phyloP scores from a whole-genome alignment of 2,797 vertebrate genomes.

The Helicolenus hilgendorfi region DNA sequence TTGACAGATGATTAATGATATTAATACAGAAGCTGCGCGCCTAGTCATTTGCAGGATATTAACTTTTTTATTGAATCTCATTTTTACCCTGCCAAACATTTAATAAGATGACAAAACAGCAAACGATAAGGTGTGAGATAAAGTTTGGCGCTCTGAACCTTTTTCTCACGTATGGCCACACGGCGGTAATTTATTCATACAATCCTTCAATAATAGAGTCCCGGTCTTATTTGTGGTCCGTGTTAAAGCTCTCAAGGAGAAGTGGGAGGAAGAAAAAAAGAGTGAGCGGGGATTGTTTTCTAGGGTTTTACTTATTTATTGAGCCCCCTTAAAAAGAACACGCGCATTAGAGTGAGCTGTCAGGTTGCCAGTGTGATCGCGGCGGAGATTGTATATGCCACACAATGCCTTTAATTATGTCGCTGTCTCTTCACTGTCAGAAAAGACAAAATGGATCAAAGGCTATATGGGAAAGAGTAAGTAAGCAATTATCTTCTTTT shows the following conservation, averaged over 20 bases:
- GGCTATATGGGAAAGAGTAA: constrained; percentile 78
- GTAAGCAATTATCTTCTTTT: constrained; percentile 85
- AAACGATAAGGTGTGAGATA: constrained; percentile 43
- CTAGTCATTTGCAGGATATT: constrained; percentile 70
- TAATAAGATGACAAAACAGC: constrained; percentile 75
- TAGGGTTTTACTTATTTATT: constrained; percentile 82
- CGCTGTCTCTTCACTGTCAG: constrained; percentile 76
- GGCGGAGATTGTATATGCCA: constrained; percentile 64
- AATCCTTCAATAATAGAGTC: constrained; percentile 75
- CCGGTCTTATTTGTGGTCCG: constrained; percentile 43
- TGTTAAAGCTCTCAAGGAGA: constrained; percentile 54
- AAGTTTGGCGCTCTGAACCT: constrained; percentile 35
- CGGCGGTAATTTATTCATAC: constrained; percentile 80
- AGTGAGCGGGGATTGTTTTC: constrained; percentile 63
- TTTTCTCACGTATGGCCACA: constrained; percentile 44
- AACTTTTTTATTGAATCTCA: constrained; percentile 69
- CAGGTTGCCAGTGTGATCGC: constrained; percentile 72
- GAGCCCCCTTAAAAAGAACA: constrained; percentile 52
- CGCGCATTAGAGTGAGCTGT: constrained; percentile 78
- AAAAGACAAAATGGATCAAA: constrained; percentile 85
- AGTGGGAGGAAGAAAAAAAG: constrained; percentile 13
- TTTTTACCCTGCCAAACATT: constrained; percentile 69
- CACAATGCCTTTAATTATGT: constrained; percentile 87
- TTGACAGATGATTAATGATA: constrained; percentile 81
- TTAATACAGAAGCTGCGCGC: constrained; percentile 66